Evolutionary conservation across 64 coral and sea anemone genomes (phyloP), one percentile per base, ranked within the genome.

Genomic region (Stichodactyla helianthus): DNA sequence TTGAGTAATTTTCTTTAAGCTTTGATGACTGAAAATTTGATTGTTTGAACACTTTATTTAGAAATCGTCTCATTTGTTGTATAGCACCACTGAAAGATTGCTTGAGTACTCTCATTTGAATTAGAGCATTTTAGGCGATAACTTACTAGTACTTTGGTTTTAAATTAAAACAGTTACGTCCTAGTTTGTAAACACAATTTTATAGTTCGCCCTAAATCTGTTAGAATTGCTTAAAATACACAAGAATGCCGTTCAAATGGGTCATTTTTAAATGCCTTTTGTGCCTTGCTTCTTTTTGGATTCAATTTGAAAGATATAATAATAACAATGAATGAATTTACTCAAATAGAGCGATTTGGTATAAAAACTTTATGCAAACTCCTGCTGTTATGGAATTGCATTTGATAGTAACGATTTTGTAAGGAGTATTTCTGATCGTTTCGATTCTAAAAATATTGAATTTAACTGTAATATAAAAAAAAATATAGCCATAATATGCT

Each of bases 41-140:
- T 81, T 81, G 78, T 81, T 81, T 81, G 78, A 81, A 81, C 78
- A 53, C 78, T 81, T 81, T 81, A 81, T 81, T 51, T 81, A 54
- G n/a, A 81, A 20, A 81, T 81, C 52, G 78, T 2, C 78, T 81
- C 52, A 81, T 81, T 81, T 81, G 78, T 52, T 15, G 16, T 20
- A n/a, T 81, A 52, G 78, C 7, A 54, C 23, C 10, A 35, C 35
- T 81, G 19, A 31, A 81, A 52, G 78, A 81, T 81, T 81, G 14
- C 22, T 81, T 81, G 50, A 81, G 52, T 23, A 81, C 51, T 81
- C 51, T 54, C 78, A 81, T 81, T 81, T 81, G 78, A 81, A 53
- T 81, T 81, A 81, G 52, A 81, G 5, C 52, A 54, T 81, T 51
- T 81, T 81, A 81, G 78, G 52, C 78, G 78, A 81, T 81, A 81